Conservation (phyloP, 2,888 invertebrate genomes). For the Lepidochitona cinerea region DNA sequence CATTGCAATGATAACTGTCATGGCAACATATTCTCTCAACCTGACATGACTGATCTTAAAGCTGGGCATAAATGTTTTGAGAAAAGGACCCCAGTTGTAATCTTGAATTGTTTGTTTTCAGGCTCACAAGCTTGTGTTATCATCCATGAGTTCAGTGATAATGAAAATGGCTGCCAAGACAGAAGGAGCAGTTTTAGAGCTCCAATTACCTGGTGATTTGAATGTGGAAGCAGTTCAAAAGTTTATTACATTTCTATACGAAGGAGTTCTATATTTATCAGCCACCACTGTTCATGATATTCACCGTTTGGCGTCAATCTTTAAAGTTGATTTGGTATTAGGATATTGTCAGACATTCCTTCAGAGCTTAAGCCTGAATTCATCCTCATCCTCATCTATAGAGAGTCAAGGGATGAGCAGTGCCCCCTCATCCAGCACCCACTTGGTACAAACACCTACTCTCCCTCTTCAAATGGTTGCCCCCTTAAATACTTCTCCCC, state of each 20-base stretch:
- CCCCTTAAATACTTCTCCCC: not conserved
- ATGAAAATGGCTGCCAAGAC: conserved; percentile 4
- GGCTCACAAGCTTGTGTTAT: not conserved
- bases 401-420: not conserved
- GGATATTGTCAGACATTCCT: not conserved
- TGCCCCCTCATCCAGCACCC: no score
- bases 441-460: not conserved
- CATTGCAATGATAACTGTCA: no score
- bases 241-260: not conserved
- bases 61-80: no score
- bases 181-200: not conserved
- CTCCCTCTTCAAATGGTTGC: not conserved
- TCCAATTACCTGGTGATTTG: not conserved
- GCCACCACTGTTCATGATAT: not conserved
- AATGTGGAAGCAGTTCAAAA: conserved; percentile 9
- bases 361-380: not conserved
- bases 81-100: no score
- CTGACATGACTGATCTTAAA: no score
- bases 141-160: not conserved
- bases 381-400: not conserved
- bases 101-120: not conserved
- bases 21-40: no score
- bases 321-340: not conserved
- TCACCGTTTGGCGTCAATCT: not conserved
- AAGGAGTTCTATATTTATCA: not conserved